phyloP scores from a whole-genome alignment of 2,797 vertebrate species.

The Glossophaga mutica region DNA sequence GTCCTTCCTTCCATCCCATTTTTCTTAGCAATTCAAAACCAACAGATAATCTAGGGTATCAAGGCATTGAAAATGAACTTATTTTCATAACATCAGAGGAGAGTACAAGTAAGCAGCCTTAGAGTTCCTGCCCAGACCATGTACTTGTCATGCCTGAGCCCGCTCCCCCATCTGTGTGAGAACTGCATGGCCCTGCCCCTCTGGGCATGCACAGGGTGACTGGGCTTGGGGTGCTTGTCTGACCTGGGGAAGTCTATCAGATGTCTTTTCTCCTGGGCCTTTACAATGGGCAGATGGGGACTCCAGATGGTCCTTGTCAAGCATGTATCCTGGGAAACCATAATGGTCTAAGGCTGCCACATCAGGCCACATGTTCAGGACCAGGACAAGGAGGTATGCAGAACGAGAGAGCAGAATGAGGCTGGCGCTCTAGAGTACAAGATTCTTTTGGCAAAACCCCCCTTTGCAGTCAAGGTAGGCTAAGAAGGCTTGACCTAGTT shows the following conservation, averaged over 20 bases:
- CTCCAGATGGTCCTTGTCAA: neutral
- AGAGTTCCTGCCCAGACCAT: neutral
- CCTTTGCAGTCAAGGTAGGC: neutral
- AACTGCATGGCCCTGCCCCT: rapidly evolving
- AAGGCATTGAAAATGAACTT: neutral
- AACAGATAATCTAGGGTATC: conserved; percentile 86
- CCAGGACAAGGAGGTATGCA: neutral
- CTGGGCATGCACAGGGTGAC: neutral
- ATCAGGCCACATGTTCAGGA: neutral
- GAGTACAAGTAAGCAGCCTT: neutral
- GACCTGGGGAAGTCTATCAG: neutral
- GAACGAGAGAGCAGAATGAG: neutral
- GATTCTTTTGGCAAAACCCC: neutral
- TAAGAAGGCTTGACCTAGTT: neutral
- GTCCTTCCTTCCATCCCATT: conserved; percentile 98
- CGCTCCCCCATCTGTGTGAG: neutral
- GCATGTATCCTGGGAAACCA: neutral
- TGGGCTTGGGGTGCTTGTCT: too few relatives aligned
- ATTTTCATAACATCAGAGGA: neutral
- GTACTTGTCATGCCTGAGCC: neutral
- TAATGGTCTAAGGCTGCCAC: neutral
- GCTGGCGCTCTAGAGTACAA: neutral
- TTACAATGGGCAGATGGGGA: neutral
- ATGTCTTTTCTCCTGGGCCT: neutral
- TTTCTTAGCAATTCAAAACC: conserved; percentile 91